Evolutionary conservation across 2,888 invertebrate genomes (phyloP), one percentile per base, ranked within the genome.

Genomic region (Sceliomorpha sp.): DNA sequence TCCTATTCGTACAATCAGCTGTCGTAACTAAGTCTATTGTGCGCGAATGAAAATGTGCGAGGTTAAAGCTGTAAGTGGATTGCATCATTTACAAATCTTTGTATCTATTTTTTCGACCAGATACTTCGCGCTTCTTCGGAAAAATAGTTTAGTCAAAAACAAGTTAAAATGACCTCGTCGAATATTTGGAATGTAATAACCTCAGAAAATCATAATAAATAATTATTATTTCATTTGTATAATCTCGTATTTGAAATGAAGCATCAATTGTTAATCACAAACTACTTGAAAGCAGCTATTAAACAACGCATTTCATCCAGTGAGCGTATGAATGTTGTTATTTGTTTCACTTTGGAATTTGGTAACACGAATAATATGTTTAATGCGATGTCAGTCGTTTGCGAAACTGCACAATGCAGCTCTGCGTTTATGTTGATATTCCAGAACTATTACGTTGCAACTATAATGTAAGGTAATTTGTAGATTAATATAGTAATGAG

Each of bases 21-120:
- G 66, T 79, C 72, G 77, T 73, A 78, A 76, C 76, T 74, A 77
- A 67, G 71, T 71, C 72, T 47, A 59, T 69, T 56, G 45, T 73
- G 55, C 55, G 48, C 29, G 56, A 50, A 47, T 69, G 58, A 69
- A 66, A 69, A 73, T 70, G 62, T 73, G 71, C 47, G 60, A 60
- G 56, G 9, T 10, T 29, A 24, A 26, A 12, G 27, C 39, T 55
- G 50, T 68, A 59, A 60, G 40, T 59, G 55, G 67, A 68, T 59
- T 42, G n/a, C 12, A 27, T 42, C 42, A 40, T 24, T 40, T 40
- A 2, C 17, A 17, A 40, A 14, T 20, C 20, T 20, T 40, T 27
- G 10, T 13, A 13, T 17, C 8, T 8, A 10, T 13, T 10, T 24
- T 20, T 34, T 14, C 47, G 13, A 34, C 10, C 8, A 24, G 34